Evolutionary conservation across 2,888 invertebrate genomes (phyloP).

Genomic region (Flexamia atlantica): DNA sequence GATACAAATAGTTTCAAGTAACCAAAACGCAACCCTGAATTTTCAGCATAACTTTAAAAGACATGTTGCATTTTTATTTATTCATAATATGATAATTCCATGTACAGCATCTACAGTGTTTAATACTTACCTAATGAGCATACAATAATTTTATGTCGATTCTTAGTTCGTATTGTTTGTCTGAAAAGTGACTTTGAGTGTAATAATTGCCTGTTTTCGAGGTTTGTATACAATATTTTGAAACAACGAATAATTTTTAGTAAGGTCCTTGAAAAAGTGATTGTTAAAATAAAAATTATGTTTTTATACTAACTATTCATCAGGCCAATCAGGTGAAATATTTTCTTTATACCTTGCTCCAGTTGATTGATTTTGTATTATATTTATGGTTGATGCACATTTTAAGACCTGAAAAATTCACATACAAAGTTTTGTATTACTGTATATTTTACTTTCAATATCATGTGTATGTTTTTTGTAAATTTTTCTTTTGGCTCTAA

Average conservation of each 20-base stretch:
- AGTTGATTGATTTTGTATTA: too few species aligned
- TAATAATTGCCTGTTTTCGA: constrained; percentile 6
- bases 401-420: too few species aligned
- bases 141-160: constrained; percentile 2
- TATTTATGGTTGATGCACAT: too few species aligned
- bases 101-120: constrained; percentile 31
- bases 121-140: neutral
- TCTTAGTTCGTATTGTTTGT: constrained; percentile 30
- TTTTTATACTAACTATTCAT: neutral
- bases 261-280: neutral
- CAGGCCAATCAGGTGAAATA: too few species aligned
- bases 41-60: constrained; percentile 11
- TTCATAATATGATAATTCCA: constrained; percentile 16
- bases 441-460: too few species aligned
- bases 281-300: neutral
- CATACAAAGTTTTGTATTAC: too few species aligned
- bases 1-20: too few species aligned
- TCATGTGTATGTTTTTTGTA: too few species aligned
- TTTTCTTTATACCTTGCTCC: too few species aligned
- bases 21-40: neutral
- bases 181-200: constrained; percentile 3
- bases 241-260: constrained; percentile 14
- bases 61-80: constrained; percentile 32
- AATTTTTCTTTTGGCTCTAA: too few species aligned
- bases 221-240: constrained; percentile 25